Conservation (phyloP, 2,888 invertebrate species). For the Aphelenchoides bicaudatus region DNA sequence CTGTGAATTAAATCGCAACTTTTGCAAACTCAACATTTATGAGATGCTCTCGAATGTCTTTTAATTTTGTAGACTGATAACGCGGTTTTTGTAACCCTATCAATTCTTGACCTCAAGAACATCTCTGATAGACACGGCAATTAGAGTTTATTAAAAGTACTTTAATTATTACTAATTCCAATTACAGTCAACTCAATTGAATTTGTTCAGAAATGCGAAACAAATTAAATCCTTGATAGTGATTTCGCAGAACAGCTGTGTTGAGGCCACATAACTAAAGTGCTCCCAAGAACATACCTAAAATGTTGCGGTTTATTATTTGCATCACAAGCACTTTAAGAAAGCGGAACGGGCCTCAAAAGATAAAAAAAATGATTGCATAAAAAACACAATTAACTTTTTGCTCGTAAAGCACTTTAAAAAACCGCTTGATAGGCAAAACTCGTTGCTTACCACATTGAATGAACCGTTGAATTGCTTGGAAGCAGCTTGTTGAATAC, state of each 20-base stretch:
- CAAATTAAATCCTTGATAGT: neutral
- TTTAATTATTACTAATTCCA: too few relatives aligned
- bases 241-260: neutral
- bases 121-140: neutral
- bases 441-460: too few relatives aligned
- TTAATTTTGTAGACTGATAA: neutral
- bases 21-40: too few relatives aligned
- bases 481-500: constrained; percentile 35
- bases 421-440: too few relatives aligned
- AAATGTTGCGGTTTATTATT: too few relatives aligned
- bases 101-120: neutral
- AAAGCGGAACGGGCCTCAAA: too few relatives aligned
- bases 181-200: too few relatives aligned
- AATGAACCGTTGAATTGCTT: constrained; percentile 36
- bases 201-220: constrained; percentile 6
- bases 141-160: neutral
- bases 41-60: too few relatives aligned
- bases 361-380: too few relatives aligned
- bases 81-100: neutral
- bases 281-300: neutral
- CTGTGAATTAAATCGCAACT: neutral
- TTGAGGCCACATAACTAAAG: neutral
- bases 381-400: too few relatives aligned
- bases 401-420: too few relatives aligned
- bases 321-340: too few relatives aligned